Evolutionary conservation across 2,888 invertebrate species (phyloP).

Genomic region (Drosophila melanosoma): DNA sequence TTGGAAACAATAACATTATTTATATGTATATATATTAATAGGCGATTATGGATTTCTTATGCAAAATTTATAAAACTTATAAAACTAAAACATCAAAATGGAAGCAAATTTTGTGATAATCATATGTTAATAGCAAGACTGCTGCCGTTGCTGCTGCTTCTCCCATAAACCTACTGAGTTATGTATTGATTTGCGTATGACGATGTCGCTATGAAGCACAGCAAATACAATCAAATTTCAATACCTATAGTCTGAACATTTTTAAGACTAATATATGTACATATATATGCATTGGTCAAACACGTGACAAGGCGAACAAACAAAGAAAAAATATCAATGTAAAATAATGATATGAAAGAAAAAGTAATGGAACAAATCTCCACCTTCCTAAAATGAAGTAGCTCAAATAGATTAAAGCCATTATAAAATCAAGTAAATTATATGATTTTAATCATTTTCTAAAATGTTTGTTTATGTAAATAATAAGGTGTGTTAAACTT

Average conservation of each 20-base stretch:
- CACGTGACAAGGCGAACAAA: conserved; percentile 27
- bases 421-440: background rate
- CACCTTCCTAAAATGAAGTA: background rate
- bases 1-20: conserved; percentile 55
- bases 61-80: conserved; percentile 60
- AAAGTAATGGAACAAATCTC: background rate
- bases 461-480: background rate
- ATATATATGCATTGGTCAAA: conserved; percentile 7
- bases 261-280: conserved; percentile 4
- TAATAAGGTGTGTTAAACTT: background rate
- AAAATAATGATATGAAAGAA: background rate
- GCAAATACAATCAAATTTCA: conserved; percentile 9
- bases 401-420: background rate
- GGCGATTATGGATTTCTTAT: conserved; percentile 71
- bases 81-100: conserved; percentile 71
- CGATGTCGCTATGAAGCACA: conserved; percentile 3
- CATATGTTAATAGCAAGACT: conserved; percentile 71
- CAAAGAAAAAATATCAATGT: conserved; percentile 11
- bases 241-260: conserved; percentile 21
- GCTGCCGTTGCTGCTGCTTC: conserved; percentile 20
- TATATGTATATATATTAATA: conserved; percentile 74
- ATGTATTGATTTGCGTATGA: conserved; percentile 54
- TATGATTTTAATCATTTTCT: background rate
- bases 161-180: conserved; percentile 69
- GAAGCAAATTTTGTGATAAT: conserved; percentile 78